phyloP scores from a whole-genome alignment of 2,113 vertebrate species.

The Sylvietta virens region DNA sequence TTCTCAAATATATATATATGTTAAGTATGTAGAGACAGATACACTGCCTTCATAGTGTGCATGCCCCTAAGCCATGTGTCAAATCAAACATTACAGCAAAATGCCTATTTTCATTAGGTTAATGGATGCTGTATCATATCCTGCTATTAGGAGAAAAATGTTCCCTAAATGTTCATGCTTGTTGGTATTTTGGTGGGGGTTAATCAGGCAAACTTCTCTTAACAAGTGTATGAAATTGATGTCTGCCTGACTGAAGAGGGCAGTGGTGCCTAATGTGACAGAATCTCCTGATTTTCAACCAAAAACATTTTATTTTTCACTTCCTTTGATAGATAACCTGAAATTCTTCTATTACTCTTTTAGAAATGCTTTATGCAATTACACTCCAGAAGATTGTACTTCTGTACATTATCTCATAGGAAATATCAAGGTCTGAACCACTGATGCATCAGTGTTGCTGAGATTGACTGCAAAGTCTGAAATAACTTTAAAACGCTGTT shows the following conservation, averaged over 20 bases:
- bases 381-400: conserved; percentile 61
- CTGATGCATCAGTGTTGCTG: conserved; percentile 34
- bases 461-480: conserved; percentile 46
- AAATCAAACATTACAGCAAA: background rate
- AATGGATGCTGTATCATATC: background rate
- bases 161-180: background rate
- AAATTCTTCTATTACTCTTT: conserved; percentile 62
- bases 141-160: background rate
- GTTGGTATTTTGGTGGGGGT: background rate
- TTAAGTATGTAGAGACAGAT: background rate
- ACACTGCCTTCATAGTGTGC: background rate
- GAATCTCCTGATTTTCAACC: background rate
- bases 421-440: conserved; percentile 50
- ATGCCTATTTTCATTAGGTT: background rate
- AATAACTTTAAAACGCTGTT: conserved; percentile 46
- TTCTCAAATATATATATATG: background rate
- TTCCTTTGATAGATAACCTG: conserved; percentile 59
- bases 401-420: conserved; percentile 42
- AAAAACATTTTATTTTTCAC: conserved; percentile 43
- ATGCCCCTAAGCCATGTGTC: background rate
- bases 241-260: conserved; percentile 62
- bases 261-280: conserved; percentile 51
- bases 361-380: conserved; percentile 65
- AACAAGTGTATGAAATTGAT: background rate
- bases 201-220: background rate